A percentile compares a stretch with the other conserved stretches of the same genome.
These are phyloP conservation scores for Hypotaenidia philippensis DNA, from an alignment of 2,797 vertebrate genomes.

Conservation along the genomic window DNA sequence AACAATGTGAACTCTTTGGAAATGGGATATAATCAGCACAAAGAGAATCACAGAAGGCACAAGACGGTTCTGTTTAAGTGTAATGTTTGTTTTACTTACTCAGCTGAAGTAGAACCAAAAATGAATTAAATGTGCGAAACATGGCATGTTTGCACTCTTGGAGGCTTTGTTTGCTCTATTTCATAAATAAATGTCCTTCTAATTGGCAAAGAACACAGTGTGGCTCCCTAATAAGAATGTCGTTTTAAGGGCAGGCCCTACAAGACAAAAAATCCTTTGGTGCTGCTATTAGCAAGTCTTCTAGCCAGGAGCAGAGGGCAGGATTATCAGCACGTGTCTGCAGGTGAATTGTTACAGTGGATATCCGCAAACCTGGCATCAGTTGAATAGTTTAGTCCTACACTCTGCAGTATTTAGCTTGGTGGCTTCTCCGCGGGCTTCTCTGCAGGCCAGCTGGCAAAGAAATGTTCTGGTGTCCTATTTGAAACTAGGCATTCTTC, in stretches of 20 bases:
- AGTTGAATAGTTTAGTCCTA: background rate
- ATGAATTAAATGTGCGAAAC: background rate
- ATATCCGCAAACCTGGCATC: background rate
- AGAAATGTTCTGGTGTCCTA: background rate
- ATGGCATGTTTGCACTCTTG: background rate
- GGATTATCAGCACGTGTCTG: background rate
- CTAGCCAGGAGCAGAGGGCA: background rate
- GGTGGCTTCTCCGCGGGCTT: background rate
- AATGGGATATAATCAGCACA: background rate
- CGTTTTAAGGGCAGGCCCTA: background rate
- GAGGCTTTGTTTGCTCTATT: background rate
- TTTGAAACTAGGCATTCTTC: background rate
- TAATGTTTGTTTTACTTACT: background rate
- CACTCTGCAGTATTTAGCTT: background rate
- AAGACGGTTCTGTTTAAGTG: background rate
- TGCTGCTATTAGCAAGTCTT: background rate
- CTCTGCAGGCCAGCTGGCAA: background rate
- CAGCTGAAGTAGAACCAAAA: background rate
- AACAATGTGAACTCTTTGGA: background rate
- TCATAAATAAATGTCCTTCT: background rate
- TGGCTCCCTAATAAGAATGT: background rate
- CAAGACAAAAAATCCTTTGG: background rate
- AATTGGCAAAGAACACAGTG: background rate
- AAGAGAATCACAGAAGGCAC: background rate
- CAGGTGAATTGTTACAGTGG: background rate